Base-by-base conservation (phyloP, 1,140 invertebrate genomes). In the Drosophila ohnishii region DNA sequence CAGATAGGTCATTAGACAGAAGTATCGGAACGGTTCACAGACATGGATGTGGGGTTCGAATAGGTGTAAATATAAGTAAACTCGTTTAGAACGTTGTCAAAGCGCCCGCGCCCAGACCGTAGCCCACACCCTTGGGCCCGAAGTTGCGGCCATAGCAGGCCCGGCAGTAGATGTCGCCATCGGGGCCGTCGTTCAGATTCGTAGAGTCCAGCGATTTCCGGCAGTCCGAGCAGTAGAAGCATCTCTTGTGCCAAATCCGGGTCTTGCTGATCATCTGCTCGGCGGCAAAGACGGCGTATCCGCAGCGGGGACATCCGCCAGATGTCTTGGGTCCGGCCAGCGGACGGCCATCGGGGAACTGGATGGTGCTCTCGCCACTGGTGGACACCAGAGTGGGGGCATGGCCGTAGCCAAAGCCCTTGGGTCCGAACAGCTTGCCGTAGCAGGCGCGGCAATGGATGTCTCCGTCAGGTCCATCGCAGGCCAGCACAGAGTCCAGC, bases 261-360 rank as follows among this genome's bases (percentile, higher is more conserved):
- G 96, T 96, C 93, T 97, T 98, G 92, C 96, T 97, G 93, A 97
- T 95, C 96, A 98, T 98, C 92, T 98, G 96, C 93, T 98, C 97
- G 63, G 97, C 97, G 69, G 96, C 97, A 90, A 97, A 98, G 1
- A 98, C 97, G 60, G 95, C 95, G 92, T 95, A 97, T 28, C 96
- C 96, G 92, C 97, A 98, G 47, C 97, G 94, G 14, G 95, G 94
- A 90, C 97, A 98, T 32, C 97, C 96, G 48, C 84, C 90, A 9
- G 88, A 90, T 16, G 93, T 93, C 75, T 93, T 93, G 19, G 91
- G 75, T 51, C 94, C 94, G 81, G 92, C 93, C 75, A 94, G 93
- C 32, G 93, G 93, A 73, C 92, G 77, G 64, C 93, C 93, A 77
- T 94, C 94, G 63, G 92, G 93, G 78, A 94, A 95, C 50, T 95